phyloP scores from a whole-genome alignment of 2,113 vertebrate species.

The Probosciger aterrimus region DNA sequence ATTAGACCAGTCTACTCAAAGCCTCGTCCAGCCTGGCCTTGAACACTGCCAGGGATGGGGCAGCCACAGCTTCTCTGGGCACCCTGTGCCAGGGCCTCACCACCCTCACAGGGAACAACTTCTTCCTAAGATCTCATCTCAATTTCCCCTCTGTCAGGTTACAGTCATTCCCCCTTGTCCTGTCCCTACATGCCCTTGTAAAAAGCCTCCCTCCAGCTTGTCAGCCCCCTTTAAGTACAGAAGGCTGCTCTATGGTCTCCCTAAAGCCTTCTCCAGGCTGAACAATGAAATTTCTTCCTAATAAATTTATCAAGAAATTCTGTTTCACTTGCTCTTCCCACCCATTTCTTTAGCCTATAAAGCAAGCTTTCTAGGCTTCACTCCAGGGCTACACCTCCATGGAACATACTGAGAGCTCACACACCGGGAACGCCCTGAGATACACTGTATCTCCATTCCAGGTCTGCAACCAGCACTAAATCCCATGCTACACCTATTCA shows the following conservation, averaged over 20 bases:
- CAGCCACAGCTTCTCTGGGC: neutral
- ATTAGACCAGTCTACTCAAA: accelerated
- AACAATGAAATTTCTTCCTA: neutral
- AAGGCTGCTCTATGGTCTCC: neutral
- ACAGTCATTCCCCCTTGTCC: neutral
- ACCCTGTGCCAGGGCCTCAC: accelerated
- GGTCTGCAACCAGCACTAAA: neutral
- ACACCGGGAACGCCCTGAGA: accelerated
- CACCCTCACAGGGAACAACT: neutral
- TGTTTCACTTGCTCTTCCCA: neutral
- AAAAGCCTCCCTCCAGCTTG: neutral
- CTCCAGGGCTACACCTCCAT: neutral
- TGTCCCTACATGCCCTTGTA: neutral
- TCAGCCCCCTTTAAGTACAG: neutral
- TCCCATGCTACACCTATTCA: neutral
- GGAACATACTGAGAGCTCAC: neutral
- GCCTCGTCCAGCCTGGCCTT: accelerated
- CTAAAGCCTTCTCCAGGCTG: neutral
- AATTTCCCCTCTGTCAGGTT: neutral
- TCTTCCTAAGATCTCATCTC: neutral
- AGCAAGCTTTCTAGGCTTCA: neutral
- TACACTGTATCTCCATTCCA: neutral
- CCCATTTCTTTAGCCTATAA: neutral
- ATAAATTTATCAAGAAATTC: neutral
- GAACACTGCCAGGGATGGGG: neutral